Percentiles rank a stretch among this genome's conserved stretches.
Conservation (phyloP, 2,113 vertebrate genomes). For the Rhea americana region DNA sequence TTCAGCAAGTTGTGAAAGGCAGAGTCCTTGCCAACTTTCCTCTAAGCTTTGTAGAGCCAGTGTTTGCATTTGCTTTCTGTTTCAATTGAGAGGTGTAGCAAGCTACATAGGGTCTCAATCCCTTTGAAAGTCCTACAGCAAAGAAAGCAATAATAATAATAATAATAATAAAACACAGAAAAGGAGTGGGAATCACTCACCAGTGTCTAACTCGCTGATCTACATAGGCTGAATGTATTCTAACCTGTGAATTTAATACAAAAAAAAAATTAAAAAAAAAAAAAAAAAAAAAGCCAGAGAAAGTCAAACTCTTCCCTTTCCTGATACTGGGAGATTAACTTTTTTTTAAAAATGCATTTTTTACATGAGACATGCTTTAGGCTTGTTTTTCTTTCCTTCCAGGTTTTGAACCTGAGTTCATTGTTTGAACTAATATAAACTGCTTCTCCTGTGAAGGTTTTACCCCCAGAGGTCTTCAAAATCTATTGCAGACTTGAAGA, state of each 20-base stretch:
- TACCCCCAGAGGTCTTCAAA: conserved; percentile 66
- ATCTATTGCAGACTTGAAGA: conserved; percentile 73
- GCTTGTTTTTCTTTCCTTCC: conserved; percentile 35
- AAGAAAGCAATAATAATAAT: not conserved
- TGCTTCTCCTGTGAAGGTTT: conserved; percentile 45
- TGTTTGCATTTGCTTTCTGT: conserved; percentile 38
- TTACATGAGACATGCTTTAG: not conserved
- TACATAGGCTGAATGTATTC: not conserved
- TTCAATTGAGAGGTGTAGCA: conserved; percentile 3
- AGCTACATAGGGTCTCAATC: not conserved
- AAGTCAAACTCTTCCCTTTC: not conserved
- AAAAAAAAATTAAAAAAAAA: not conserved
- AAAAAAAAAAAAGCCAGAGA: not conserved
- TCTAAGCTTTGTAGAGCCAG: not conserved
- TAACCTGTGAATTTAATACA: not conserved
- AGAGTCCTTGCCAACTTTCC: conserved; percentile 11
- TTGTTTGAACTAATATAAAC: conserved; percentile 55
- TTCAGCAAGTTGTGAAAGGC: conserved; percentile 34
- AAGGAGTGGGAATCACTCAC: not conserved
- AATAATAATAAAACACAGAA: not conserved
- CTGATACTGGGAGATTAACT: not conserved
- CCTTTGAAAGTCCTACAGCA: not conserved
- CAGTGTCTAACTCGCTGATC: not conserved
- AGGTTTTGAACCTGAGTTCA: conserved; percentile 24
- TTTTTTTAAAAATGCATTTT: not conserved